Evolutionary conservation across 2,113 vertebrate genomes (phyloP).

Genomic region (Nothoprocta perdicaria): DNA sequence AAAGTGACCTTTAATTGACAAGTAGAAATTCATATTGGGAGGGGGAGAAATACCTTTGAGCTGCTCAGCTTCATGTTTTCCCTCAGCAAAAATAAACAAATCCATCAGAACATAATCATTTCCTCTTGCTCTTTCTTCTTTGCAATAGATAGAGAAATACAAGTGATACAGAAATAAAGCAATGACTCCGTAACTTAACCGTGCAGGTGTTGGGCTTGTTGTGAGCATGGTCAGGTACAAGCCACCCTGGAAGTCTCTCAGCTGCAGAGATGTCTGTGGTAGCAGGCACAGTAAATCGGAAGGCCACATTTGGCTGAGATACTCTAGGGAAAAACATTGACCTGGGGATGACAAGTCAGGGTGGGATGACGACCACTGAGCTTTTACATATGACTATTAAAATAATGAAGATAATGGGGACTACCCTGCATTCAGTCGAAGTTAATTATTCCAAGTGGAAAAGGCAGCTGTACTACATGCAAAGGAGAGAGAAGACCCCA

Average conservation of each 20-base stretch:
- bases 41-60: not conserved
- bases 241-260: not conserved
- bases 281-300: not conserved
- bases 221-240: not conserved
- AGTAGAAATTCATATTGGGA: not conserved
- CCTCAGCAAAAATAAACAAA: not conserved
- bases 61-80: not conserved
- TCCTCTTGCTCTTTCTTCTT: not conserved
- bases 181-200: not conserved
- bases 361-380: not conserved
- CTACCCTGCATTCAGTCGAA: not conserved
- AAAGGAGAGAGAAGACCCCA: not conserved
- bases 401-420: not conserved
- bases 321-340: not conserved
- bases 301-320: not conserved
- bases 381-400: not conserved
- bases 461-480: not conserved
- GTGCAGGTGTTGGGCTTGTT: not conserved
- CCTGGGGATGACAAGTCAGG: not conserved
- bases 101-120: not conserved
- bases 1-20: not conserved
- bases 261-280: not conserved
- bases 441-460: not conserved
- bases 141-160: not conserved
- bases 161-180: not conserved